Base-by-base conservation (phyloP, 1,140 invertebrate species). In the Phymorhynchus buccinoides region DNA sequence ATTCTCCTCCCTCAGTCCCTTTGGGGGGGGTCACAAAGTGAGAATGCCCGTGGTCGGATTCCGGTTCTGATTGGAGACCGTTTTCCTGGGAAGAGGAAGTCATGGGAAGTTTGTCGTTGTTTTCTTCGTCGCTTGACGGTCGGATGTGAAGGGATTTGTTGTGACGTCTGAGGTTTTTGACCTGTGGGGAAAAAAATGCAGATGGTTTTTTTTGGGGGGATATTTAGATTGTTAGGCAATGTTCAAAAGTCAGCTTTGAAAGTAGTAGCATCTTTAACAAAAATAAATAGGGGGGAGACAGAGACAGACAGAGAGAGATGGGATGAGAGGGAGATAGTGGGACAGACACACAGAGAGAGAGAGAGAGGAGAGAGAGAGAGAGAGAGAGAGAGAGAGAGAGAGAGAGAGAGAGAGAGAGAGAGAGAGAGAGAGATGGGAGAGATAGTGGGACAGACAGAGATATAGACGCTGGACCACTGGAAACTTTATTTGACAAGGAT, bases 21-120 rank as follows among this genome's bases (percentile, higher is more conserved):
- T 2, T 18, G 39, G 27, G 80, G 86, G 32, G 77, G 62, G 14
- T 18, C 2, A 66, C 66, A n/a, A 84, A 62, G 62, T 86, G 80
- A 39, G 56, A 84, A 42, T 73, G 77, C 7, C 78, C 77, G 48
- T 87, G 56, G 16, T 41, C 39, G 18, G 41, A 12, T 14, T n/a
- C n/a, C n/a, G n/a, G n/a, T n/a, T n/a, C n/a, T n/a, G n/a, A n/a
- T n/a, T n/a, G n/a, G n/a, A 7, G 30, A 0, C 77, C 77, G 77
- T 79, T 79, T 2, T 52, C 77, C 73, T 16, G 18, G 14, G 56
- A 37, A 22, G 56, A 37, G 18, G 73, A 37, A 16, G 73, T 7
- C 73, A 75, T 75, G 37, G 37, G 3, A 16, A 41, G 37, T 41
- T 75, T 75, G 14, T 75, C 73, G 37, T 12, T 1, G n/a, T n/a